A percentile compares a stretch with the other conserved stretches of the same genome.
Conservation (phyloP, 2,888 invertebrate species). For the Heliconius sara region DNA sequence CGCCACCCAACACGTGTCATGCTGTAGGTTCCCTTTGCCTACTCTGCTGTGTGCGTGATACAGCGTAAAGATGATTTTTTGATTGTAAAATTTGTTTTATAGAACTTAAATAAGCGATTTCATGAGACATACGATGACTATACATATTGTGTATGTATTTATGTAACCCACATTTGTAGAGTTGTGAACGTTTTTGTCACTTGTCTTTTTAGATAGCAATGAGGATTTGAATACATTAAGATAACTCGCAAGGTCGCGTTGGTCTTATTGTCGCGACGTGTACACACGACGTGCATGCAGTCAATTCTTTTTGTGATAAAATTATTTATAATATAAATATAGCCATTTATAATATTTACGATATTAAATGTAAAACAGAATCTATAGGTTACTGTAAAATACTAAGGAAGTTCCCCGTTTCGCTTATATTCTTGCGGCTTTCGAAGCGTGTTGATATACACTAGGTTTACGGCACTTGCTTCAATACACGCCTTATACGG, state of each 20-base stretch:
- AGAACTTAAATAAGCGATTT: slow-evolving; percentile 1
- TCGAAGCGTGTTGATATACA: background rate
- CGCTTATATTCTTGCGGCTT: slow-evolving; percentile 2
- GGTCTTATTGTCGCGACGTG: slow-evolving; percentile 44
- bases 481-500: background rate
- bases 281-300: slow-evolving; percentile 27
- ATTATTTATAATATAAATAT: background rate
- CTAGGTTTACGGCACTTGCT: background rate
- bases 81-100: background rate
- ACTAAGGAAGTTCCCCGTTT: background rate
- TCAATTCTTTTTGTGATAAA: slow-evolving; percentile 10
- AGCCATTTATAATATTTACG: background rate
- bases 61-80: background rate
- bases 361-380: background rate
- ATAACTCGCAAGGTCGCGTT: slow-evolving; percentile 59
- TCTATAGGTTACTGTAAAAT: background rate
- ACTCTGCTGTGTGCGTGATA: no score
- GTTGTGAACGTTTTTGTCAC: slow-evolving; percentile 21
- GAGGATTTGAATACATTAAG: slow-evolving; percentile 65
- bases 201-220: slow-evolving; percentile 37
- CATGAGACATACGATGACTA: background rate
- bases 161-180: background rate
- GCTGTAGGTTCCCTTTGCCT: no score
- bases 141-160: background rate
- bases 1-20: no score